Base-by-base conservation (phyloP, 1,140 invertebrate species). In the Bombus picipes region DNA sequence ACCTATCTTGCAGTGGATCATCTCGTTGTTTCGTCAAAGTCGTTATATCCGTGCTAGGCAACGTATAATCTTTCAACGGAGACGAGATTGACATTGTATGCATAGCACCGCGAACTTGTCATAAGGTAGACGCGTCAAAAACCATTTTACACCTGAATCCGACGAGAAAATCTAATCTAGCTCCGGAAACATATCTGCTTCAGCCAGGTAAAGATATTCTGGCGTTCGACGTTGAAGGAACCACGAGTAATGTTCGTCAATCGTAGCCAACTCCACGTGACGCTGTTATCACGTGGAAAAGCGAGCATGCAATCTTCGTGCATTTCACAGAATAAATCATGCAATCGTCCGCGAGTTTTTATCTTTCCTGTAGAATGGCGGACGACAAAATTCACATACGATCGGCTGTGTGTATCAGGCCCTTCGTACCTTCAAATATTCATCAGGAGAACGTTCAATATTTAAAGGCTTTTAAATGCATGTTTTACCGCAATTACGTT, bases 91-190 rank as follows among this genome's bases (percentile, higher is more conserved):
- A 37, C 34, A 68, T 72, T 62, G 66, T 72, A 80, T 80, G 83
- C 66, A 84, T 84, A 84, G 72, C 76, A 43, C 9, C 53, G 53
- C 37, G 76, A 84, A 80, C 68, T 84, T 80, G 83, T 84, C 76
- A 47, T 37, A n/a, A 77, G 66, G 39, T n/a, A 43, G 75, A 71
- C 43, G 47, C 41, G 77, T 79, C 37, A 39, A 85, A 41, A 80
- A 73, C 53, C 41, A 72, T 85, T 85, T 72, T 72, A n/a, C 68
- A 37, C 0, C 6, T 1, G 15, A 12, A 12, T 15, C n/a, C 76
- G 25, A 71, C 15, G 22, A 1, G 12, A n/a, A 47, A 41, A 84
- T 79, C 66, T 71, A 84, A 84, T 84, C 76, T 62, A 53, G 9
- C n/a, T 25, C 28, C 65, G 34, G n/a, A 78, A 78, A 83, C 37